A percentile compares a stretch with the other conserved stretches of the same genome.
Evolutionary conservation across 2,113 vertebrate genomes (phyloP).

Genomic region (Myotis lucifugus): DNA sequence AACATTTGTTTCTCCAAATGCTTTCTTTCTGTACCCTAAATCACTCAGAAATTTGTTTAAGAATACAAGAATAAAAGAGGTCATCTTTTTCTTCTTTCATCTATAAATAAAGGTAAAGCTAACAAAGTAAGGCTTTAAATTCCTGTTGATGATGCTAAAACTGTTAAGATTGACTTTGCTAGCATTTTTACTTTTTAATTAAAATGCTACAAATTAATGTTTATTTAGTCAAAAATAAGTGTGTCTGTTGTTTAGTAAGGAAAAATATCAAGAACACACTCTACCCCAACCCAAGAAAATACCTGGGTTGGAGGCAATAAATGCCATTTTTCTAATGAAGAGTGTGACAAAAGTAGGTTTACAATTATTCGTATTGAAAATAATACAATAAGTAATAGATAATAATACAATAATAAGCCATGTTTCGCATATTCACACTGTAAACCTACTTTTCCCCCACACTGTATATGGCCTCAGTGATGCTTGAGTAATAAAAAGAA

Average conservation of each 20-base stretch:
- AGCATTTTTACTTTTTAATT: slow-evolving; percentile 44
- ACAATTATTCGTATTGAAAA: not conserved
- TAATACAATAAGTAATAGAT: not conserved
- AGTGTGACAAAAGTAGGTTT: not conserved
- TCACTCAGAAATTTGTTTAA: slow-evolving; percentile 25
- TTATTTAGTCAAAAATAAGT: slow-evolving; percentile 20
- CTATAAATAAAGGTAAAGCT: not conserved
- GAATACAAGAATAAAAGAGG: not conserved
- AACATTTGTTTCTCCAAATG: not conserved
- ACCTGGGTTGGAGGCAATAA: slow-evolving; percentile 11
- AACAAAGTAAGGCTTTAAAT: not conserved
- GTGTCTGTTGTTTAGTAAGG: not conserved
- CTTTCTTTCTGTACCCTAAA: slow-evolving; percentile 1
- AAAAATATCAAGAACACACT: slow-evolving; percentile 4
- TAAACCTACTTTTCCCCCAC: not conserved
- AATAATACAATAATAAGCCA: not conserved
- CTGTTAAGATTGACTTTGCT: not conserved
- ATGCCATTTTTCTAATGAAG: not conserved
- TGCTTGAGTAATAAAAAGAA: not conserved
- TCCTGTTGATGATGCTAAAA: not conserved
- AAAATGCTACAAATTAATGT: slow-evolving; percentile 24
- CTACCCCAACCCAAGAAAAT: not conserved
- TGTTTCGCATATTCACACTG: not conserved
- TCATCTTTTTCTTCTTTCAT: not conserved
- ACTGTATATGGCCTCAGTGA: not conserved